Base-by-base conservation (phyloP, 2,113 vertebrate species). In the Micromys minutus region DNA sequence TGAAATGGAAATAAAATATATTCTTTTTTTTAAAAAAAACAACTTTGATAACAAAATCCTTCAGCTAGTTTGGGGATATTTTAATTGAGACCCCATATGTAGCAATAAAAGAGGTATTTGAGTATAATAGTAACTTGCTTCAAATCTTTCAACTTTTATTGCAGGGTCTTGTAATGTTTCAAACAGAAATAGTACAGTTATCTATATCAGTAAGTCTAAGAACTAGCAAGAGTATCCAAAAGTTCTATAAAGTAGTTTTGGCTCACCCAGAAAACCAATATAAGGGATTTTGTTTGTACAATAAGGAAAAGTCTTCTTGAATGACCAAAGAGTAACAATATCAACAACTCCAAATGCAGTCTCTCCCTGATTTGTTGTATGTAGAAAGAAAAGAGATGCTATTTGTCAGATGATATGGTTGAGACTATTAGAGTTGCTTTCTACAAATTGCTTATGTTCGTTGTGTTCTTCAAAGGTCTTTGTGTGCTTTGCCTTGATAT, bases 31-130 rank as follows among this genome's bases (percentile, higher is more conserved):
- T n/a, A n/a, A n/a, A n/a, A n/a, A n/a, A n/a, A 47, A 9, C 39
- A 71, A 87, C 87, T 8, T 19, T 97, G 95, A 95, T 95, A 95
- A 81, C 31, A 21, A 65, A 86, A 50, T 59, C 69, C 74, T 94
- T 85, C 47, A 79, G 7, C 42, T 90, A 57, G 65, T 57, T 9
- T 11, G 4, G 21, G 47, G 50, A 31, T 72, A 45, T 59, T 91
- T 94, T 96, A 94, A 91, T 50, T 92, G 65, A 67, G 85, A 13
- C 19, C 55, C 61, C 86, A 12, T 94, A 55, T 76, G 93, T 63
- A 91, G 47, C 67, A 93, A 74, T 71, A 19, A 72, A 87, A 36
- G 24, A 29, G 19, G 13, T 21, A 94, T 50, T 90, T 86, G 22
- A 59, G 57, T 29, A 24, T 10, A 7, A 16, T 29, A 36, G 34